These are phyloP conservation scores for Parnassius smintheus DNA, from an alignment of 2,888 invertebrate genomes.

Conservation along the genomic window DNA sequence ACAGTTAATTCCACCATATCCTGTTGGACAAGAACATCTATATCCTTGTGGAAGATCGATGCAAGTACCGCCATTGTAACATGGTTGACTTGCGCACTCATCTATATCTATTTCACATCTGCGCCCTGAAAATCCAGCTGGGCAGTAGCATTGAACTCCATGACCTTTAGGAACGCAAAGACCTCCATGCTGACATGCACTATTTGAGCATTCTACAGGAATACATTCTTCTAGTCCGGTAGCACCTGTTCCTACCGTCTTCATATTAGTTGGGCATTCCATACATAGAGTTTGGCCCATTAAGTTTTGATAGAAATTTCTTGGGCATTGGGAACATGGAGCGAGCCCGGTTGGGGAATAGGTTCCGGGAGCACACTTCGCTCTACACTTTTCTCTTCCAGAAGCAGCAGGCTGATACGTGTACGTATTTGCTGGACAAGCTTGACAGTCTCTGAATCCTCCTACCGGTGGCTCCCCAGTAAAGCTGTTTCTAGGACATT, in stretches of 20 bases:
- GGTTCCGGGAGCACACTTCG: slow-evolving; percentile 93
- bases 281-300: slow-evolving; percentile 92
- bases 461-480: slow-evolving; percentile 93
- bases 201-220: slow-evolving; percentile 92
- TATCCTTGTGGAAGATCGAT: slow-evolving; percentile 96
- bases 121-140: slow-evolving; percentile 95
- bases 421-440: slow-evolving; percentile 93
- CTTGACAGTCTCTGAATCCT: slow-evolving; percentile 96
- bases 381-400: slow-evolving; percentile 89
- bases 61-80: slow-evolving; percentile 95
- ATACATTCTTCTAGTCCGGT: slow-evolving; percentile 92
- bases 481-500: slow-evolving; percentile 96
- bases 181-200: slow-evolving; percentile 94
- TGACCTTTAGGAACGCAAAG: slow-evolving; percentile 94
- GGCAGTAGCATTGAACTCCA: slow-evolving; percentile 94
- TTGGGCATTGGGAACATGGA: slow-evolving; percentile 95
- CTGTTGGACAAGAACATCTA: slow-evolving; percentile 91
- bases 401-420: slow-evolving; percentile 96
- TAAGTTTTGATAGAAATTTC: slow-evolving; percentile 94
- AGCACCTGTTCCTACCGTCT: slow-evolving; percentile 90
- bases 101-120: slow-evolving; percentile 97
- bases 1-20: slow-evolving; percentile 96
- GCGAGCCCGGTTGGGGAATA: slow-evolving; percentile 96
- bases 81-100: slow-evolving; percentile 96
- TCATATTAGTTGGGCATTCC: slow-evolving; percentile 95